phyloP scores from a whole-genome alignment of 2,888 invertebrate genomes.

The Quadroppia sp. region DNA sequence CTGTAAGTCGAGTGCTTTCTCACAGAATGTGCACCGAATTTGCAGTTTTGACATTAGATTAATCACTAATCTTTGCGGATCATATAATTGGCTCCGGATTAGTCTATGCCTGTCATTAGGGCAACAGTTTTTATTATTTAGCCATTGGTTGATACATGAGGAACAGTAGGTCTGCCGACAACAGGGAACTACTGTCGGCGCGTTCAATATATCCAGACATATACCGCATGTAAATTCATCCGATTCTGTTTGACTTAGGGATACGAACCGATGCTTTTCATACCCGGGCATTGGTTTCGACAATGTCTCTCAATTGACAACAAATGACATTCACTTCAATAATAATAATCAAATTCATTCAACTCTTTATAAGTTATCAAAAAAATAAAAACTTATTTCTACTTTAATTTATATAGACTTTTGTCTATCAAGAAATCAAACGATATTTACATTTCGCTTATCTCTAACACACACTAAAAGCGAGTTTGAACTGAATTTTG shows the following conservation, averaged over 20 bases:
- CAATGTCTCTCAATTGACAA: not conserved
- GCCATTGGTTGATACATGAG: conserved; percentile 19
- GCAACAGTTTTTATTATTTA: conserved; percentile 16
- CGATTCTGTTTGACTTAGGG: not conserved
- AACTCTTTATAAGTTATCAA: too few relatives aligned
- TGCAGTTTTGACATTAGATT: conserved; percentile 28
- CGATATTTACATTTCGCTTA: too few relatives aligned
- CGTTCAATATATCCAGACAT: conserved; percentile 17
- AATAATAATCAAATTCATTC: too few relatives aligned
- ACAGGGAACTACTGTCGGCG: conserved; percentile 21
- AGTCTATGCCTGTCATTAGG: conserved; percentile 29
- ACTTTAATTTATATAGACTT: too few relatives aligned
- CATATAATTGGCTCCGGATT: conserved; percentile 10
- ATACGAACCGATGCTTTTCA: conserved; percentile 11
- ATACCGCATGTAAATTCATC: conserved; percentile 29
- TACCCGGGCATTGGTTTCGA: conserved; percentile 3
- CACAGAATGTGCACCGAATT: conserved; percentile 21
- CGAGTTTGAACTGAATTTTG: too few relatives aligned
- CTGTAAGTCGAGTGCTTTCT: not conserved
- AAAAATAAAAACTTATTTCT: too few relatives aligned
- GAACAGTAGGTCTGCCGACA: conserved; percentile 32
- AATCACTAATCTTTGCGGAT: conserved; percentile 33
- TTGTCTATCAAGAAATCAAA: too few relatives aligned
- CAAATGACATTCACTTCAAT: not conserved
- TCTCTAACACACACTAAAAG: too few relatives aligned